Evolutionary conservation across 2,797 vertebrate species (phyloP).

Genomic region (Eidolon dupreanum): DNA sequence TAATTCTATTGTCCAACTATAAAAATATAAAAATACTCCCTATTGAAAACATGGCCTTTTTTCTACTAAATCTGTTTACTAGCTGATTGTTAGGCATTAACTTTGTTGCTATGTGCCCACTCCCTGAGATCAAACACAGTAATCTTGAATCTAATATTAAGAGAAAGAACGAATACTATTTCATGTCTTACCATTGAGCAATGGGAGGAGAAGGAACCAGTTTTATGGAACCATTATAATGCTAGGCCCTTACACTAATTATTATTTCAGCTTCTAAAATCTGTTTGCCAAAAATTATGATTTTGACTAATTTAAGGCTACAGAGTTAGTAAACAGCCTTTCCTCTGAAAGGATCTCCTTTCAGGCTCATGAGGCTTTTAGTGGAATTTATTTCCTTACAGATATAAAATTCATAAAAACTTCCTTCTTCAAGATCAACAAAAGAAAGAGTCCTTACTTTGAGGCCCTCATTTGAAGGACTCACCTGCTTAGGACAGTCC

Average conservation of each 20-base stretch:
- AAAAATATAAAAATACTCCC: neutral
- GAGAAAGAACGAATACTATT: neutral
- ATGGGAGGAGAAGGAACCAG: neutral
- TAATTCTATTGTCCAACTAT: neutral
- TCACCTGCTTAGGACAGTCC: neutral
- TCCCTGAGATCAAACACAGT: neutral
- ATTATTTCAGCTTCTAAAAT: conserved; percentile 41
- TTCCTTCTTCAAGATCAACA: neutral
- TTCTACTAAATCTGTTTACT: neutral
- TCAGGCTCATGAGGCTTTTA: neutral
- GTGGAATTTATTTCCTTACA: neutral
- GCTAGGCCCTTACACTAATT: neutral
- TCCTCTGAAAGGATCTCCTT: neutral
- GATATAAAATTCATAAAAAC: neutral
- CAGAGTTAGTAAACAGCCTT: conserved; percentile 1
- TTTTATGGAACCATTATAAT: conserved; percentile 5
- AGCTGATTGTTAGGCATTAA: neutral
- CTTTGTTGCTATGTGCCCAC: neutral
- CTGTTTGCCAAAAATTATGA: conserved; percentile 16
- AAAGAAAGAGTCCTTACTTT: neutral
- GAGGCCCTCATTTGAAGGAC: neutral
- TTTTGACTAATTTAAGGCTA: conserved; percentile 35
- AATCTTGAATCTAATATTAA: conserved; percentile 2
- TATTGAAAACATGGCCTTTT: neutral
- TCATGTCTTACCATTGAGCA: neutral